Evolutionary conservation across 2,888 invertebrate species (phyloP).

Genomic region (Plebejus anna): DNA sequence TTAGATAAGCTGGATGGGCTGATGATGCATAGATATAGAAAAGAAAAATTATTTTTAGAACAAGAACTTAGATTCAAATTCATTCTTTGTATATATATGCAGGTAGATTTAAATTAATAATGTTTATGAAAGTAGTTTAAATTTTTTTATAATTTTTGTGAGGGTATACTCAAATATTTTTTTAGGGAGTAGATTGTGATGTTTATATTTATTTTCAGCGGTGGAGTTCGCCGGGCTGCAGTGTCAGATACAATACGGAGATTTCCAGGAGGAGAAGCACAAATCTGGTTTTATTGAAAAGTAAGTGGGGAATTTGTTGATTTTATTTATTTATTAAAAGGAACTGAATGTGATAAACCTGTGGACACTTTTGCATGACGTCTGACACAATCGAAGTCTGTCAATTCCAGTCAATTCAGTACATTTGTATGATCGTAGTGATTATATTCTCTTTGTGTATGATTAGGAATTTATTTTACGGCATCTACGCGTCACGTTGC

Average conservation of each 20-base stretch:
- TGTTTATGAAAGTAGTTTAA: too few relatives aligned
- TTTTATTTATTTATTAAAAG: neutral
- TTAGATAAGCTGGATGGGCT: neutral
- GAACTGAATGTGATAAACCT: too few relatives aligned
- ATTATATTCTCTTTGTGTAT: too few relatives aligned
- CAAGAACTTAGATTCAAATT: neutral
- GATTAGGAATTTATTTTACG: too few relatives aligned
- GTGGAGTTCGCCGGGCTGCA: conserved; percentile 98
- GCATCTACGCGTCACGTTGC: too few relatives aligned
- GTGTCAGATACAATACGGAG: conserved; percentile 98
- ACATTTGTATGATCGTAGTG: too few relatives aligned
- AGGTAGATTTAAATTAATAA: too few relatives aligned
- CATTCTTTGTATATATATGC: too few relatives aligned
- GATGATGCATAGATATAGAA: too few relatives aligned
- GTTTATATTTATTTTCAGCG: conserved; percentile 62
- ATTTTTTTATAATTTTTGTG: neutral
- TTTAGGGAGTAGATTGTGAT: neutral
- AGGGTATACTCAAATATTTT: neutral
- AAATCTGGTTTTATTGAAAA: conserved; percentile 93
- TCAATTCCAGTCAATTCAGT: too few relatives aligned
- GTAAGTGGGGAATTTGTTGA: conserved; percentile 44
- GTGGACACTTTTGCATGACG: too few relatives aligned
- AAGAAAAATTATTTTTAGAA: neutral
- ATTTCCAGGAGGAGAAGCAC: conserved; percentile 94
- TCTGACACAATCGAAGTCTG: too few relatives aligned